Conservation (phyloP, 2,797 vertebrate species). For the Phoeniculus purpureus region DNA sequence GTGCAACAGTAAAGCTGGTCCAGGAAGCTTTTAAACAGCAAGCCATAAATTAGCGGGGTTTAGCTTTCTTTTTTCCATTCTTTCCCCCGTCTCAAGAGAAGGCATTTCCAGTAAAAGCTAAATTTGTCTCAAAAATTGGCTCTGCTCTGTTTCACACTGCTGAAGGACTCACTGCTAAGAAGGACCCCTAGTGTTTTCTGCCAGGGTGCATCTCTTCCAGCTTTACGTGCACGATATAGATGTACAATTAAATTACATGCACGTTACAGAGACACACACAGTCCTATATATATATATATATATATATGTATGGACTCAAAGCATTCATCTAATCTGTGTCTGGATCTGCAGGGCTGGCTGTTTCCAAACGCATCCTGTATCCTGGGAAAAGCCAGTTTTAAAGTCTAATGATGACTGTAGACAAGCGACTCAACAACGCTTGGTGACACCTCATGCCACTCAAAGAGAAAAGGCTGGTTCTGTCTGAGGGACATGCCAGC, state of each 20-base stretch:
- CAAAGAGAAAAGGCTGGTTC: neutral
- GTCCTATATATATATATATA: no score
- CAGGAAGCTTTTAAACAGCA: slow-evolving; percentile 43
- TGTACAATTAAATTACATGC: neutral
- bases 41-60: slow-evolving; percentile 37
- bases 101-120: slow-evolving; percentile 60
- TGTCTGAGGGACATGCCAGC: neutral
- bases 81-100: neutral
- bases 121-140: slow-evolving; percentile 47
- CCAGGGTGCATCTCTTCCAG: neutral
- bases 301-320: neutral
- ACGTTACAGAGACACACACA: neutral
- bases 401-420: neutral
- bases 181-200: slow-evolving; percentile 42
- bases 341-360: neutral
- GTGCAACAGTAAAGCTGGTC: slow-evolving; percentile 54
- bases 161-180: slow-evolving; percentile 11
- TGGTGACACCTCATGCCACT: neutral
- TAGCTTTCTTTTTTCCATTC: neutral
- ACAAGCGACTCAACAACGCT: neutral
- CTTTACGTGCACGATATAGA: neutral
- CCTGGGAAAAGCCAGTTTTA: neutral
- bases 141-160: neutral
- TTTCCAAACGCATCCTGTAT: neutral
- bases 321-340: neutral